Evolutionary conservation across 2,888 invertebrate species (phyloP).

Genomic region (Parasteatoda lunata): DNA sequence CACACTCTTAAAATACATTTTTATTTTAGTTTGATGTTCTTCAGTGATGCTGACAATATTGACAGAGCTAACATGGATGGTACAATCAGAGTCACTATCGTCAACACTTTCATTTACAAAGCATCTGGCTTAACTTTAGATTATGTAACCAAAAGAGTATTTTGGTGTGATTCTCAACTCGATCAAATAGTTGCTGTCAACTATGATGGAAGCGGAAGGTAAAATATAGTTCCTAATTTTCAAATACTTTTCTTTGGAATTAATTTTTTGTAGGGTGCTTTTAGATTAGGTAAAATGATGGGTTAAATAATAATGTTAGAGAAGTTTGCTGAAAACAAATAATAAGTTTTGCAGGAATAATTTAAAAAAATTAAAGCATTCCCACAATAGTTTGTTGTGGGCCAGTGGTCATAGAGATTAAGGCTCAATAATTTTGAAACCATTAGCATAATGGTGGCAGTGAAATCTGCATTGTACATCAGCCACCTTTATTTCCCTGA

Average conservation of each 20-base stretch:
- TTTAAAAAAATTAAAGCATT: too few species aligned
- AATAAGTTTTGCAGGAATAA: too few species aligned
- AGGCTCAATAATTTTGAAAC: too few species aligned
- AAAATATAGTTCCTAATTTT: constrained; percentile 6
- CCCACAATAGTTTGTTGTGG: too few species aligned
- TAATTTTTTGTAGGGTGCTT: too few species aligned
- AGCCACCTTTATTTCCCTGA: too few species aligned
- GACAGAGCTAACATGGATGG: constrained; percentile 96
- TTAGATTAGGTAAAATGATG: too few species aligned
- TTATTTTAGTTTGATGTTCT: constrained; percentile 76
- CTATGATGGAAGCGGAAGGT: constrained; percentile 89
- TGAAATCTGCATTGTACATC: too few species aligned
- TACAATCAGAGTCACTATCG: constrained; percentile 85
- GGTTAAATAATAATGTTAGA: too few species aligned
- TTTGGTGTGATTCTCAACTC: constrained; percentile 95
- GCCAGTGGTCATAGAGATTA: too few species aligned
- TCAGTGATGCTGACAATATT: constrained; percentile 77
- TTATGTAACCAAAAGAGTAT: constrained; percentile 89
- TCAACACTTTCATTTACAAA: constrained; percentile 93
- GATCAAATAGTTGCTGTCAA: constrained; percentile 97
- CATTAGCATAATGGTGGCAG: too few species aligned
- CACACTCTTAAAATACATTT: not conserved
- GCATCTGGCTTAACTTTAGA: constrained; percentile 94
- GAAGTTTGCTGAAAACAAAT: too few species aligned
- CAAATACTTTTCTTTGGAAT: not conserved